phyloP scores from a whole-genome alignment of 1,140 invertebrate species.

The Platorchestia sp. region DNA sequence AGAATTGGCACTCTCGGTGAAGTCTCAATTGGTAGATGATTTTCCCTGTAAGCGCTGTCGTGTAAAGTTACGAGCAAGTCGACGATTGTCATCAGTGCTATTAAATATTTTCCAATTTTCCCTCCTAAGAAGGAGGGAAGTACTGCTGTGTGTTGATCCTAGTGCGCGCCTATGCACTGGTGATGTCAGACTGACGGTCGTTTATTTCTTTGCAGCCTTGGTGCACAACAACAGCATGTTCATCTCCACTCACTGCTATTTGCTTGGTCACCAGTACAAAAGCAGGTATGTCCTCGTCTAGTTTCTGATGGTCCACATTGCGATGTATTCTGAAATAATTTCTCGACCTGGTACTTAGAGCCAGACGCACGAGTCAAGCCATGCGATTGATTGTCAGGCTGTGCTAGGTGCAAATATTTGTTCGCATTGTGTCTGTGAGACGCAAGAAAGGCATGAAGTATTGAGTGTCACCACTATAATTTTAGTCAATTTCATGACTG shows the following conservation, averaged over 20 bases:
- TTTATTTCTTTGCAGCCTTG: conserved; percentile 75
- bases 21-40: neutral
- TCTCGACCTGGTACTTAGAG: too few relatives aligned
- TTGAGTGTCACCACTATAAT: too few relatives aligned
- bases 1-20: neutral
- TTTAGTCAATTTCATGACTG: too few relatives aligned
- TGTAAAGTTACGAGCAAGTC: neutral
- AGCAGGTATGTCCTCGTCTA: conserved; percentile 59
- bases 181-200: neutral
- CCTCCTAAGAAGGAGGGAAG: neutral
- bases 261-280: conserved; percentile 76
- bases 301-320: too few relatives aligned
- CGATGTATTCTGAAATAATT: too few relatives aligned
- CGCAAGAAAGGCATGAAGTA: too few relatives aligned
- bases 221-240: conserved; percentile 95
- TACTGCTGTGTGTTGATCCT: neutral
- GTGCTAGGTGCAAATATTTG: too few relatives aligned
- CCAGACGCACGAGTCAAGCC: too few relatives aligned
- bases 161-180: neutral
- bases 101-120: neutral
- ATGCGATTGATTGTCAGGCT: too few relatives aligned
- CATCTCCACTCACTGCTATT: conserved; percentile 82
- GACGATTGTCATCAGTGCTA: neutral
- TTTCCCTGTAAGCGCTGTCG: neutral
- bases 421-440: too few relatives aligned